Conservation (phyloP, 2,888 invertebrate species). For the Nephrotoma appendiculata region DNA sequence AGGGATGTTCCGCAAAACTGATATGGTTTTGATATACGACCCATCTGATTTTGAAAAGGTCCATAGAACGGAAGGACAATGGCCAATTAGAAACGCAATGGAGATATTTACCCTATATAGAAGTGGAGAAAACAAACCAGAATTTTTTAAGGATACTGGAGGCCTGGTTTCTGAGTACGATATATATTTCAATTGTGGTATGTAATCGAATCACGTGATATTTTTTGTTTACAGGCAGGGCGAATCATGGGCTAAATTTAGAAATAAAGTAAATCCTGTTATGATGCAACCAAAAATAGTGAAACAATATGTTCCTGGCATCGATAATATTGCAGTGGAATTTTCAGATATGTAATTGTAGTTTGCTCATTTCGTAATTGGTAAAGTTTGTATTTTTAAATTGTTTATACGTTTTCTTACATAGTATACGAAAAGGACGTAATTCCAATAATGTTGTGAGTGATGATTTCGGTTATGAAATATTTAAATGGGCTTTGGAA, state of each 20-base stretch:
- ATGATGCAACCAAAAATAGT: constrained; percentile 46
- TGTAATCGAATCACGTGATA: background rate
- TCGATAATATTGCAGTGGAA: constrained; percentile 35
- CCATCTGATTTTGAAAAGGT: constrained; percentile 15
- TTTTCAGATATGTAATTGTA: constrained; percentile 23
- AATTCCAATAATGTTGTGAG: constrained; percentile 28
- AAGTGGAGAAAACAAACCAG: background rate
- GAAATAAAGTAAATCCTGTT: constrained; percentile 50
- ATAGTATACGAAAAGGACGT: constrained; percentile 25
- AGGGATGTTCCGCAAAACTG: background rate
- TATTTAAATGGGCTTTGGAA: constrained; percentile 44
- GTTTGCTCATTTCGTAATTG: background rate
- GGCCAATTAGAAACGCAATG: constrained; percentile 1
- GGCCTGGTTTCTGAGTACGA: constrained; percentile 7
- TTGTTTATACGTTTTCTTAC: constrained; percentile 14
- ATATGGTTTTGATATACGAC: background rate
- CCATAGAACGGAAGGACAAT: constrained; percentile 7
- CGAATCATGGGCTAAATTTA: constrained; percentile 47
- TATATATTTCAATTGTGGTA: background rate
- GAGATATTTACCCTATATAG: constrained; percentile 5
- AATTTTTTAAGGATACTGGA: constrained; percentile 4
- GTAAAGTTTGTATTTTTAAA: background rate
- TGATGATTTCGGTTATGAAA: constrained; percentile 33
- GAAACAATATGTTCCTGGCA: constrained; percentile 35
- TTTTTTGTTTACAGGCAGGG: constrained; percentile 35